Base-by-base conservation (phyloP, 2,888 invertebrate species). In the Didymodactylos carnosus region DNA sequence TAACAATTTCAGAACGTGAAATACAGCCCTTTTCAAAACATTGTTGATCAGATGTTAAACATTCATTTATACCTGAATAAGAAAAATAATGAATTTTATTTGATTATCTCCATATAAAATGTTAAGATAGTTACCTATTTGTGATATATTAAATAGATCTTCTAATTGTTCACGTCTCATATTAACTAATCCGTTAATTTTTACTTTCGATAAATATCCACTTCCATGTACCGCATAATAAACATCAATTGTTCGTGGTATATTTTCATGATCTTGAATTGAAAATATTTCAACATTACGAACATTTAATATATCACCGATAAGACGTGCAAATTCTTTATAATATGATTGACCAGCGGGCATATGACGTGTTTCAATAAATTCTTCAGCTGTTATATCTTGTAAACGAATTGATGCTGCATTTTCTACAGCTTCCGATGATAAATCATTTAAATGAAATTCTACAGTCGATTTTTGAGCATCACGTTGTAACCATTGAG, bases 241-340 rank as follows among this genome's bases (percentile, higher is more conserved):
- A 6, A 97, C 88, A 80, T 95, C 95, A 13, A 81, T 78, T 0
- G 93, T 69, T 10, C 51, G 51, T 19, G 40, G 25, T 35, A 49
- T 39, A 25, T 29, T 19, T 29, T 41, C 23, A 23, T 71, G 71
- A 69, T 83, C 81, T 83, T 94, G 94, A 23, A 98, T 92, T 82
- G 94, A 95, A 83, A 98, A 97, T 74, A 98, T 89, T 79, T 95
- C 94, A 23, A 98, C 92, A 81, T 93, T 92, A 78, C 91, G 90
- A 43, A 53, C 23, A 0, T 91, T 90, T 7, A 91, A 91, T 71
- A 95, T 86, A 77, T 94, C 86, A 80, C 41, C 41, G 14, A 39
- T 39, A 8, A 39, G 27, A 16, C 71, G 51, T 39, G 40, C 43
- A 27, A 51, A 74, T 8, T 49, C 46, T 16, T 40, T 5, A 39